These are phyloP conservation scores for Falco punctatus DNA, from an alignment of 2,113 vertebrate genomes.

Conservation along the genomic window DNA sequence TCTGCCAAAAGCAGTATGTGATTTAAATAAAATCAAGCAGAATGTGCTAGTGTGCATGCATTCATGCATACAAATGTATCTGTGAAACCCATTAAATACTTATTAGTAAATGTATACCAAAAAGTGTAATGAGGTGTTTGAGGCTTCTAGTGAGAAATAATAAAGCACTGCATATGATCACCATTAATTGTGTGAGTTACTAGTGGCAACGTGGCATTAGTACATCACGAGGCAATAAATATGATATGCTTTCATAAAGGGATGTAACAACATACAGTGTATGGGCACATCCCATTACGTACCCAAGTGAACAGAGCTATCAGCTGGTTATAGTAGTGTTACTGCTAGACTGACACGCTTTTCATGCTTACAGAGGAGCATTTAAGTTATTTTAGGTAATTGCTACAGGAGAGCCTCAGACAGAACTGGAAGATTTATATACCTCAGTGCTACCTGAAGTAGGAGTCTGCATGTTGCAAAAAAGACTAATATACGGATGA, in stretches of 20 bases:
- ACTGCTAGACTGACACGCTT: neutral
- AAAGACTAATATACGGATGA: rapidly evolving
- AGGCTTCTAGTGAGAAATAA: neutral
- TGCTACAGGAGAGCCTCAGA: neutral
- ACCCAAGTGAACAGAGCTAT: neutral
- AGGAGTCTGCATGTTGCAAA: neutral
- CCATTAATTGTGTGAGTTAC: neutral
- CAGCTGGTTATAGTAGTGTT: too few species aligned
- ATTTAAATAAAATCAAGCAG: neutral
- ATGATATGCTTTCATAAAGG: neutral
- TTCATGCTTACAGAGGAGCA: neutral
- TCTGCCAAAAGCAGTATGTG: neutral
- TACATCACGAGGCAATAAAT: neutral
- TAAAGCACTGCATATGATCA: neutral
- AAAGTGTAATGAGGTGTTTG: neutral
- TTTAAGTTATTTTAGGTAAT: neutral
- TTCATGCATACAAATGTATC: neutral
- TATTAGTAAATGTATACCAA: neutral
- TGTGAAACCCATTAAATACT: neutral
- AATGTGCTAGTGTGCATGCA: neutral
- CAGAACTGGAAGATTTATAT: neutral
- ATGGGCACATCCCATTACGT: rapidly evolving
- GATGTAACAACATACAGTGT: neutral
- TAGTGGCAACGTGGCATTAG: neutral
- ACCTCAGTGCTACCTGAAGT: neutral